phyloP scores from a whole-genome alignment of 2,888 invertebrate species.

The Rotaria sp. region DNA sequence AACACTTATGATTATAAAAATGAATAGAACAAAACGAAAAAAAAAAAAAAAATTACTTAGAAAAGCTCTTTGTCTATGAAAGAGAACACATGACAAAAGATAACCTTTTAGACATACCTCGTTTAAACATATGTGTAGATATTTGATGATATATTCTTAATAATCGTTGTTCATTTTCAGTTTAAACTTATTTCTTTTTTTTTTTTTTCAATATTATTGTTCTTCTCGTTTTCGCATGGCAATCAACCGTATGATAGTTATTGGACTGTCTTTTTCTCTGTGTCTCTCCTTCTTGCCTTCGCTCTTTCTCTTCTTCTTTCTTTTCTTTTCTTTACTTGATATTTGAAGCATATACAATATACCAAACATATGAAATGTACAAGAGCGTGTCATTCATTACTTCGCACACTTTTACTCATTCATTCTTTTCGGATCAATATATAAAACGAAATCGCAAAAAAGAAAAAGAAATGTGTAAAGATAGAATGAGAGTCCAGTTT shows the following conservation, averaged over 20 bases:
- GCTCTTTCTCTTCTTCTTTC: not conserved
- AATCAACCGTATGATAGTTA: not conserved
- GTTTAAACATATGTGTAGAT: not conserved
- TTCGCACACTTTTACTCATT: conserved; percentile 13
- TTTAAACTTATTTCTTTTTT: not conserved
- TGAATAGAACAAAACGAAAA: not conserved
- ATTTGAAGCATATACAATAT: conserved; percentile 1
- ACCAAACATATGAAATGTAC: not conserved
- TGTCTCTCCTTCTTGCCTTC: not conserved
- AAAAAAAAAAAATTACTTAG: not conserved
- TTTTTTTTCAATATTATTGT: not conserved
- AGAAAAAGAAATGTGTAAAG: not conserved
- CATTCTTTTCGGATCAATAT: not conserved
- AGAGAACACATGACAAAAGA: not conserved
- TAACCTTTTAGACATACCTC: not conserved
- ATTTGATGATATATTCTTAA: not conserved
- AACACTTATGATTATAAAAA: not conserved
- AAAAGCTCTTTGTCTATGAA: not conserved
- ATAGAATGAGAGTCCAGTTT: not conserved
- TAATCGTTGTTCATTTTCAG: conserved; percentile 5
- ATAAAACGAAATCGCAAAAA: not conserved
- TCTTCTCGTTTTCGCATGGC: not conserved
- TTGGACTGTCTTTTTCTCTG: not conserved
- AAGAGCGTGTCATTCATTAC: conserved; percentile 22
- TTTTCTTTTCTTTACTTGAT: not conserved